Evolutionary conservation across 30 jellyfish, hydroid and myxozoan species (phyloP).

Genomic region (Rhopilema esculentum): DNA sequence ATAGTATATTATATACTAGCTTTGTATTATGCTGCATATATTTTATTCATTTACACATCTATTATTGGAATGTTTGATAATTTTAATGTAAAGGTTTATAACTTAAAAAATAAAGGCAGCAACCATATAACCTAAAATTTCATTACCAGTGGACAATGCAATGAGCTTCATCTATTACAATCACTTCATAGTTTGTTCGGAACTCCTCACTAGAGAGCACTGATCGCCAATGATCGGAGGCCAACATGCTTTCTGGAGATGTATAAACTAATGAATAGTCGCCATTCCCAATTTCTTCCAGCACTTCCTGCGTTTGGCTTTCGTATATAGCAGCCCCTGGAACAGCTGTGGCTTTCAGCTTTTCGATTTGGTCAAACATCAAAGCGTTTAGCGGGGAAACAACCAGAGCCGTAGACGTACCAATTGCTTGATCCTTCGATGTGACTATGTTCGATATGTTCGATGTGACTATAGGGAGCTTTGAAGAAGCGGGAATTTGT

Average conservation of each 20-base stretch:
- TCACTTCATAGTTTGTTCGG: slow-evolving; percentile 30
- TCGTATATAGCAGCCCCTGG: neutral
- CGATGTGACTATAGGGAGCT: too few relatives aligned
- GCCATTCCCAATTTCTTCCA: slow-evolving; percentile 34
- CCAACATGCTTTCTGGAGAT: slow-evolving; percentile 54
- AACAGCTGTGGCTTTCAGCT: neutral
- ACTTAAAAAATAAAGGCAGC: neutral
- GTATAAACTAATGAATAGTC: slow-evolving; percentile 40
- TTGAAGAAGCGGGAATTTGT: too few relatives aligned
- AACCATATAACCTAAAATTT: too few relatives aligned
- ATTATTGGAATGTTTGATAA: neutral
- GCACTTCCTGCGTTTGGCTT: neutral
- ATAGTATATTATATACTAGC: neutral
- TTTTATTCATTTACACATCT: neutral
- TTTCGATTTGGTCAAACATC: slow-evolving; percentile 1
- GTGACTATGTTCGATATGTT: too few relatives aligned
- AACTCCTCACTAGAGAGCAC: slow-evolving; percentile 19
- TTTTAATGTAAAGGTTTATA: neutral
- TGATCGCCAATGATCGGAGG: slow-evolving; percentile 28
- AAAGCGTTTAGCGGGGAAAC: slow-evolving; percentile 9
- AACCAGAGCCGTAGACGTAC: neutral
- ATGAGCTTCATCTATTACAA: slow-evolving; percentile 64
- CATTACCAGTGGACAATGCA: slow-evolving; percentile 66
- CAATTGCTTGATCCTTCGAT: slow-evolving; percentile 11
- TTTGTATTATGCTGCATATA: neutral